Evolutionary conservation across 2,797 vertebrate species (phyloP), one percentile per base, ranked within the genome.

Genomic region (Pangasius mekongensis): DNA sequence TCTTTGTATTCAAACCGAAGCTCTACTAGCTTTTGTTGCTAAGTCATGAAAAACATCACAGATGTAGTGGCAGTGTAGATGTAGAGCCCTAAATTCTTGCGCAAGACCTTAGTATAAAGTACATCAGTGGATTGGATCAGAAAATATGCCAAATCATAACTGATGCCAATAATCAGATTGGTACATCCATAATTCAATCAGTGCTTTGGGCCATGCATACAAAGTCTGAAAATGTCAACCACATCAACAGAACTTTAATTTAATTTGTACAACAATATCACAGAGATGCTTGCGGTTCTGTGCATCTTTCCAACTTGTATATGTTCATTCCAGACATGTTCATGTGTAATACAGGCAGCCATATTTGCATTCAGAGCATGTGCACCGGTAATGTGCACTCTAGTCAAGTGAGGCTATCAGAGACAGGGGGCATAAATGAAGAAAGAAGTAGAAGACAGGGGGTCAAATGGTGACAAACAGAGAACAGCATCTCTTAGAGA

Each of bases 351-450:
- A 49, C 20, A 1, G 36, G 47, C 69, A 83, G 18, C 24, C 60
- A 10, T n/a, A 47, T 66, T 66, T 66, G 36, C 56, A 62, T 43
- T 83, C 58, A 30, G 58, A 66, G 39, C 39, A 83, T 83, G 14
- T 9, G 1, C 6, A 1, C 24, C 10, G 6, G 18, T 60, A 81
- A 60, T 39, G 78, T 60, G 54, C 18, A 27, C 78, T 22, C 30
- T 47, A 83, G 27, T 83, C 39, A n/a, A 66, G 36, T 8, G 13
- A 43, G 33, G 24, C 24, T 49, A 64, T 83, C 39, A 18, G 24
- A 64, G 81, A 66, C 36, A 62, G 56, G 24, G 24, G 39, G 56
- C 27, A 64, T n/a, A 9, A 66, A 83, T 64, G n/a, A 82, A 89
- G 9, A 81, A 67, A 90, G 52, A 81, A 56, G 49, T 78, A 33